Conservation (phyloP, 2,113 vertebrate species). For the Amazona guildingii region DNA sequence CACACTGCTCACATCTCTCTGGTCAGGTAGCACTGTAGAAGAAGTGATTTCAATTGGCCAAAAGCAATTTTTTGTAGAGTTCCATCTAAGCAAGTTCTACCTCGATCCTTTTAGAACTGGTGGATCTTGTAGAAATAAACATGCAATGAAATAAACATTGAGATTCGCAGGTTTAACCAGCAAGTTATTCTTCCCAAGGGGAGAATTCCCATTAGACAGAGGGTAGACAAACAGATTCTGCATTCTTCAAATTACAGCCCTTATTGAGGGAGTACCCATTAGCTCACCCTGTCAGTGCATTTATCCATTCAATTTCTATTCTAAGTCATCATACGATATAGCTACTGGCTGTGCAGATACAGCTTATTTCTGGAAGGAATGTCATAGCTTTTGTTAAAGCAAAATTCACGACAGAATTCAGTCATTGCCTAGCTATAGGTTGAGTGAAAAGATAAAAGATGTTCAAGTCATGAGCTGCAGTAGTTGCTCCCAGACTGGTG, state of each 20-base stretch:
- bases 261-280: constrained; percentile 55
- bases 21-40: neutral
- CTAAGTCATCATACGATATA: constrained; percentile 28
- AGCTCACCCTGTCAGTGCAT: constrained; percentile 22
- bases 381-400: neutral
- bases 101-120: neutral
- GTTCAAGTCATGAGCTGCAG: neutral
- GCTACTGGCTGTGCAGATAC: constrained; percentile 30
- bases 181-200: neutral
- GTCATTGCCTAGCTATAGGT: neutral
- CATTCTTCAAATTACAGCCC: constrained; percentile 48
- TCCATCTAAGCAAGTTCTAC: neutral
- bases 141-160: neutral
- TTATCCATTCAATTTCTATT: constrained; percentile 56
- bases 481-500: neutral
- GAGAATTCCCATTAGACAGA: neutral
- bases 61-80: neutral
- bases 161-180: neutral
- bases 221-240: constrained; percentile 26
- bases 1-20: neutral
- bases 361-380: constrained; percentile 46
- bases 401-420: neutral
- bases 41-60: neutral
- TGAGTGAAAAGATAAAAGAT: neutral
- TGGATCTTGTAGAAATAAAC: neutral